Evolutionary conservation across 1,140 invertebrate species (phyloP).

Genomic region (Cydia fagiglandana): DNA sequence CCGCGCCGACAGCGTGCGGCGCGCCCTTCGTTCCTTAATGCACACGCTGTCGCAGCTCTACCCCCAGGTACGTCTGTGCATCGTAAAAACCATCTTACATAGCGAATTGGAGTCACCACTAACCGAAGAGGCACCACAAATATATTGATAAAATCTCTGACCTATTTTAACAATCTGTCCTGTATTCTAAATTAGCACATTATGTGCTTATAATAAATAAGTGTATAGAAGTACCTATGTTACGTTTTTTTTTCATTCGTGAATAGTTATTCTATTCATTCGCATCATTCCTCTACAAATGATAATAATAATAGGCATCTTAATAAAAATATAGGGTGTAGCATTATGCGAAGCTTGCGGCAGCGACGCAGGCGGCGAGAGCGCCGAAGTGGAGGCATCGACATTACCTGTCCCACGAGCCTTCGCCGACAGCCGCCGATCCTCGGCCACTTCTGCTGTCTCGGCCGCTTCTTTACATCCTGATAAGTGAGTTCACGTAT

Average conservation of each 20-base stretch:
- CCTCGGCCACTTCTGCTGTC: conserved; percentile 81
- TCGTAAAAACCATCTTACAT: no score
- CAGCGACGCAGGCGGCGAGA: conserved; percentile 39
- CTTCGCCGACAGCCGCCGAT: conserved; percentile 86
- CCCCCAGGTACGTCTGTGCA: conserved; percentile 50
- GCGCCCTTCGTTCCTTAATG: conserved; percentile 85
- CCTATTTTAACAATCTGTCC: no score
- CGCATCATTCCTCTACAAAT: no score
- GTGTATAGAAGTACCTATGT: no score
- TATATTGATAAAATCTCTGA: no score
- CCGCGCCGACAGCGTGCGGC: conserved; percentile 91
- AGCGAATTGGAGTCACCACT: no score
- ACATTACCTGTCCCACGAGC: conserved; percentile 85
- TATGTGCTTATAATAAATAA: no score
- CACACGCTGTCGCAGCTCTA: conserved; percentile 59
- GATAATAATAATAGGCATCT: no score
- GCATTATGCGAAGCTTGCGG: conserved; percentile 37
- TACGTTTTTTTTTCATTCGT: no score
- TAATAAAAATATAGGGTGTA: background rate
- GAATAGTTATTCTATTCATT: no score
- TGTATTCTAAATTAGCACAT: no score
- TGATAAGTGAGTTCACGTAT: conserved; percentile 54
- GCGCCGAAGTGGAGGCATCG: conserved; percentile 35
- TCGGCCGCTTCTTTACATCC: conserved; percentile 69
- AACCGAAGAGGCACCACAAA: no score